Percentiles rank a stretch among this genome's conserved stretches.
phyloP scores from a whole-genome alignment of 2,888 invertebrate species.

The Petrolisthes manimaculis region DNA sequence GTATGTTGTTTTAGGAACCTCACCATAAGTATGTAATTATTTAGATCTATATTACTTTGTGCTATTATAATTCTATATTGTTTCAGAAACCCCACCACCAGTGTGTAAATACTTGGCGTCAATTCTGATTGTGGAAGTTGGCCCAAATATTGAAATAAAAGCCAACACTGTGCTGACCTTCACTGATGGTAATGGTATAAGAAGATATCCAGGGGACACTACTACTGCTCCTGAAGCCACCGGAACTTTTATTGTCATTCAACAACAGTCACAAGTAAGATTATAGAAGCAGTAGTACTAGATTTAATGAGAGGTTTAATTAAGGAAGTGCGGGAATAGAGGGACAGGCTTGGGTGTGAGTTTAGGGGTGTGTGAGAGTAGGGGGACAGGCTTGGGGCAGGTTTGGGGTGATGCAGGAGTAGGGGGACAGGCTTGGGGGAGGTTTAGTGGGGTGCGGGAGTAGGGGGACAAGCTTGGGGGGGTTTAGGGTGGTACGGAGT shows the following conservation, averaged over 20 bases:
- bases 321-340: too few relatives aligned
- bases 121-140: conserved; percentile 33
- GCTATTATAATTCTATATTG: background rate
- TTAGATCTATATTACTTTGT: background rate
- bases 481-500: too few relatives aligned
- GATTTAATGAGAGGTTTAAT: too few relatives aligned
- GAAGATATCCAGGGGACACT: conserved; percentile 19
- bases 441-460: too few relatives aligned
- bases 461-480: too few relatives aligned
- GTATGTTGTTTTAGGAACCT: background rate
- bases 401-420: too few relatives aligned
- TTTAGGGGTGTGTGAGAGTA: too few relatives aligned
- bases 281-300: too few relatives aligned
- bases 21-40: background rate
- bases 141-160: conserved; percentile 15
- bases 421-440: too few relatives aligned
- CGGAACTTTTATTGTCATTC: conserved; percentile 43
- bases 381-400: too few relatives aligned
- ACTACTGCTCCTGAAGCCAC: conserved; percentile 31
- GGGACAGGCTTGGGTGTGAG: too few relatives aligned
- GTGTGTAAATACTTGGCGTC: conserved; percentile 41
- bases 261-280: conserved; percentile 29
- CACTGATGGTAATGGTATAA: conserved; percentile 11
- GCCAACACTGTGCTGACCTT: conserved; percentile 31
- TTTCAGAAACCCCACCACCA: conserved; percentile 23